Percentiles rank a stretch among this genome's conserved stretches.
Conservation (phyloP, 1,140 invertebrate species). For the Cyrtorhinus lividipennis region DNA sequence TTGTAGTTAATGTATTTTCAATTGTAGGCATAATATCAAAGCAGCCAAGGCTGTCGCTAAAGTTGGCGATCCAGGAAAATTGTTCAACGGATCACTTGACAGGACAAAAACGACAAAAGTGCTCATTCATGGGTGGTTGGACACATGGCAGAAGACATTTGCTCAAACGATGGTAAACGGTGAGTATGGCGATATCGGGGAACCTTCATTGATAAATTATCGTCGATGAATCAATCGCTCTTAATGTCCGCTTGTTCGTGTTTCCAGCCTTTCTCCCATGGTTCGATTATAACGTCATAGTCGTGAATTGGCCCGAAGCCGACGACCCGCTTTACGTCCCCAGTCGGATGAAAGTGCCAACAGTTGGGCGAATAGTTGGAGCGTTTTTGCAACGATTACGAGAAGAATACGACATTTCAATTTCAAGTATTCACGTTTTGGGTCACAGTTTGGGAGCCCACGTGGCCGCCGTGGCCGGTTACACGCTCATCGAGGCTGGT, state of each 20-base stretch:
- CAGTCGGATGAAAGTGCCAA: constrained; percentile 4
- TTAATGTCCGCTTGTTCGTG: too few species aligned
- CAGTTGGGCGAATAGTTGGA: constrained; percentile 29
- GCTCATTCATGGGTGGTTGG: background rate
- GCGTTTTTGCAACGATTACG: constrained; percentile 18
- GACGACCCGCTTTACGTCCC: constrained; percentile 30
- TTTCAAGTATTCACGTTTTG: constrained; percentile 50
- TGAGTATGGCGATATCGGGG: too few species aligned
- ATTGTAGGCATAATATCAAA: too few species aligned
- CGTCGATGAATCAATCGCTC: background rate
- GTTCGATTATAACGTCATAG: constrained; percentile 43
- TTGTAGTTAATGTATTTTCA: too few species aligned
- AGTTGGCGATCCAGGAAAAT: background rate
- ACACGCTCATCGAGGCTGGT: constrained; percentile 34
- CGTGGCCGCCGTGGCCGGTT: constrained; percentile 58
- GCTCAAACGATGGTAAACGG: background rate
- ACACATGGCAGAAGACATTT: background rate
- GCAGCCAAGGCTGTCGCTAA: too few species aligned
- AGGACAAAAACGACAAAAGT: background rate
- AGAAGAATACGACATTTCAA: constrained; percentile 15
- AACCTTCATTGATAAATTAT: background rate
- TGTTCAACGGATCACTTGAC: background rate
- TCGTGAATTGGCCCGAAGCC: constrained; percentile 42
- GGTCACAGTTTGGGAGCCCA: constrained; percentile 77
- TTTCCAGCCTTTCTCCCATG: constrained; percentile 35